phyloP scores from a whole-genome alignment of 1,140 invertebrate genomes.

The Brachionus koreanus region DNA sequence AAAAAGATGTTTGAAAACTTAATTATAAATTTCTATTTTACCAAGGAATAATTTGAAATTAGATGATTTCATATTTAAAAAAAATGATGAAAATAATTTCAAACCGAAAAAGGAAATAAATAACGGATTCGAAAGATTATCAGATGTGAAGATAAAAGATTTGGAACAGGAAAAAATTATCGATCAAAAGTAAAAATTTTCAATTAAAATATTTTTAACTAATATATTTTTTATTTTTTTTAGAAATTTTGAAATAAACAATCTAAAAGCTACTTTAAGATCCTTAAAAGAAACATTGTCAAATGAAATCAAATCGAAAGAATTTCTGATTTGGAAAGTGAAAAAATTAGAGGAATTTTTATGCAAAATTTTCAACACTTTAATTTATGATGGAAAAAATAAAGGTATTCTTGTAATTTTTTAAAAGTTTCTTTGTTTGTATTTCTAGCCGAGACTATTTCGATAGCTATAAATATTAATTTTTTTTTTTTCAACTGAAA shows the following conservation, averaged over 20 bases:
- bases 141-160: no score
- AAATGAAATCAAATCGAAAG: background rate
- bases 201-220: background rate
- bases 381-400: conserved; percentile 4
- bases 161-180: background rate
- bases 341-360: background rate
- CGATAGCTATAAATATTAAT: no score
- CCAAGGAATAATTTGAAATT: background rate
- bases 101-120: background rate
- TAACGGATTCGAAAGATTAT: background rate
- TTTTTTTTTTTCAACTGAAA: no score
- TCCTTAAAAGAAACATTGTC: background rate
- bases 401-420: background rate
- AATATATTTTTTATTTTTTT: no score
- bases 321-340: background rate
- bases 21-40: background rate
- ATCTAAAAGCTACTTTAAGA: background rate
- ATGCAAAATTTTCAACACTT: background rate
- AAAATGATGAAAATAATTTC: background rate
- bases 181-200: background rate
- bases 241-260: conserved; percentile 1
- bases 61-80: background rate
- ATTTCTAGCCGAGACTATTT: no score
- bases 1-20: no score
- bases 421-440: background rate